Evolutionary conservation across 1,140 invertebrate genomes (phyloP).

Genomic region (Rhizoglyphus robini): DNA sequence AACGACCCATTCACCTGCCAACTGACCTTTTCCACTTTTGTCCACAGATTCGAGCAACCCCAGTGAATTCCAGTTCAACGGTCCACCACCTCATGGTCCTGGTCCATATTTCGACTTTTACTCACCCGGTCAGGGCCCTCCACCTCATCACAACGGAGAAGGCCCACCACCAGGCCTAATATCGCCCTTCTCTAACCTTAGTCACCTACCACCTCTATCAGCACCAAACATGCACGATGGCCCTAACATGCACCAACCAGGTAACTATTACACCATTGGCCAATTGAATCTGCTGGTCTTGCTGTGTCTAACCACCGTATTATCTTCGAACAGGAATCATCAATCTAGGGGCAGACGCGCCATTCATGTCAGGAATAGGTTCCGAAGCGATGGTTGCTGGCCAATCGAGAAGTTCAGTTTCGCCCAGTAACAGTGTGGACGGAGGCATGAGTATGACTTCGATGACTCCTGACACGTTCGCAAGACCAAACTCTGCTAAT

Average conservation of each 20-base stretch:
- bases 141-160: conserved; percentile 31
- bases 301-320: background rate
- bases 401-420: conserved; percentile 10
- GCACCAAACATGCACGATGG: conserved; percentile 12
- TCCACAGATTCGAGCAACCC: conserved; percentile 26
- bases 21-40: conserved; percentile 20
- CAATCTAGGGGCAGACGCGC: conserved; percentile 16
- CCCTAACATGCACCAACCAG: conserved; percentile 12
- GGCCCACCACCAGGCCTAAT: conserved; percentile 21
- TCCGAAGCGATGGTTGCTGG: conserved; percentile 1
- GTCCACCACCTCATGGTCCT: conserved; percentile 54
- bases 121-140: conserved; percentile 43
- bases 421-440: background rate
- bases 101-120: conserved; percentile 67
- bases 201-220: background rate
- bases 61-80: conserved; percentile 71
- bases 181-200: conserved; percentile 7
- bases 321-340: background rate
- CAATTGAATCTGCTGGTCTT: background rate
- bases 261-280: background rate
- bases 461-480: conserved; percentile 14
- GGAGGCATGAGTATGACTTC: background rate
- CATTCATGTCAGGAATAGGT: conserved; percentile 12
- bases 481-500: background rate
- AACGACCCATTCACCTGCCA: background rate